Evolutionary conservation across 2,888 invertebrate genomes (phyloP).

Genomic region (Eristalinus sepulchralis): DNA sequence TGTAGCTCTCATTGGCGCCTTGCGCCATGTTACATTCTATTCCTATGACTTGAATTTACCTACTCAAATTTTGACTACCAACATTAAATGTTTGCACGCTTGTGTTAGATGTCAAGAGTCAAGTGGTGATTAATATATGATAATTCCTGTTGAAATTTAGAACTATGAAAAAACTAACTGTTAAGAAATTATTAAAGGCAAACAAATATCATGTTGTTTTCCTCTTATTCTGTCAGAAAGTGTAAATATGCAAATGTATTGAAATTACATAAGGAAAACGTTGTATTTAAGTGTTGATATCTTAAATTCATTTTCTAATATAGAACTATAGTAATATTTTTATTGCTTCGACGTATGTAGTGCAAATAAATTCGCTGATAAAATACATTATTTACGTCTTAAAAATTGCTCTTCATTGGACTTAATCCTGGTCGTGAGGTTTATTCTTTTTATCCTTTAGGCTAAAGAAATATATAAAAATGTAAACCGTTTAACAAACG

Average conservation of each 20-base stretch:
- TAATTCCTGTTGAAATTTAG: slow-evolving; percentile 54
- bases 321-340: slow-evolving; percentile 6
- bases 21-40: slow-evolving; percentile 41
- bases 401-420: too few relatives aligned
- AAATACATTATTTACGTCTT: not conserved
- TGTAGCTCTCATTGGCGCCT: slow-evolving; percentile 84
- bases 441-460: too few relatives aligned
- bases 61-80: slow-evolving; percentile 28
- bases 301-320: slow-evolving; percentile 18
- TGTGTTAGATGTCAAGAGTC: slow-evolving; percentile 3
- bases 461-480: too few relatives aligned
- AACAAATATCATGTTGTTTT: slow-evolving; percentile 8
- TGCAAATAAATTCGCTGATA: not conserved
- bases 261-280: not conserved
- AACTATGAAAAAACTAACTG: slow-evolving; percentile 11
- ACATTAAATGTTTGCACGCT: slow-evolving; percentile 9
- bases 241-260: slow-evolving; percentile 30
- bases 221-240: slow-evolving; percentile 4
- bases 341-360: slow-evolving; percentile 21
- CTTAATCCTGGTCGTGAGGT: too few relatives aligned
- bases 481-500: too few relatives aligned
- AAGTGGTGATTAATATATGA: slow-evolving; percentile 27
- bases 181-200: slow-evolving; percentile 17
- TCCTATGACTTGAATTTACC: slow-evolving; percentile 63
- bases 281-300: slow-evolving; percentile 15